These are phyloP conservation scores for Columbina picui DNA, from an alignment of 2,113 vertebrate species.

Conservation along the genomic window DNA sequence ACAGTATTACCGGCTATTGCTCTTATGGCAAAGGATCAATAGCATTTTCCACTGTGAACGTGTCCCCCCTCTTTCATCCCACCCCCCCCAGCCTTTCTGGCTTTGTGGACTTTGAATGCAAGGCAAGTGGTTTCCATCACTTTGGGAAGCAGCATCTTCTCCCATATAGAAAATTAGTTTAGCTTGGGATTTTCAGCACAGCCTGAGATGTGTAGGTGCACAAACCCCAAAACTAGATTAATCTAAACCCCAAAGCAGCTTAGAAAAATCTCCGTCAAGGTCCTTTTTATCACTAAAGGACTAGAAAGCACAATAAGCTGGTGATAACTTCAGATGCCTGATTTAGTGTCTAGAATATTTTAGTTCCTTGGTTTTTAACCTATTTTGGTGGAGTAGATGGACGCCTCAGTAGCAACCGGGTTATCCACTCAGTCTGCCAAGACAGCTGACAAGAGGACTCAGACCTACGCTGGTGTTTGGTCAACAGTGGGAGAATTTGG, in stretches of 20 bases:
- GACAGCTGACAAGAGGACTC: neutral
- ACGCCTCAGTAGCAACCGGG: neutral
- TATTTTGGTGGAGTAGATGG: neutral
- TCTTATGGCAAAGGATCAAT: slow-evolving; percentile 34
- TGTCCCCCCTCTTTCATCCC: neutral
- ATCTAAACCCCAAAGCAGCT: slow-evolving; percentile 30
- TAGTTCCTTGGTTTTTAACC: neutral
- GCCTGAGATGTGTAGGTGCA: neutral
- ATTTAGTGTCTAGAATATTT: neutral
- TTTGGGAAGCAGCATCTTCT: neutral
- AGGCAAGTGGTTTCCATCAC: neutral
- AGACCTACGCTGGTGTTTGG: neutral
- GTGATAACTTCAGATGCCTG: neutral
- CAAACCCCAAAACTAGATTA: slow-evolving; percentile 1
- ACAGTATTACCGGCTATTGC: neutral
- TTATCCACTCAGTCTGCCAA: neutral
- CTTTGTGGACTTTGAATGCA: neutral
- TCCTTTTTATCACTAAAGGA: neutral
- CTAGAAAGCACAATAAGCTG: neutral
- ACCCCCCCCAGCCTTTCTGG: neutral
- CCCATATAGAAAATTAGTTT: neutral
- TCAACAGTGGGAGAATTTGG: neutral
- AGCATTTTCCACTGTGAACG: slow-evolving; percentile 23
- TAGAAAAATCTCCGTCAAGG: neutral
- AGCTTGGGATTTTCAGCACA: neutral